These are phyloP conservation scores for Pachycephala philippinensis DNA, from an alignment of 2,113 vertebrate species.

Conservation along the genomic window DNA sequence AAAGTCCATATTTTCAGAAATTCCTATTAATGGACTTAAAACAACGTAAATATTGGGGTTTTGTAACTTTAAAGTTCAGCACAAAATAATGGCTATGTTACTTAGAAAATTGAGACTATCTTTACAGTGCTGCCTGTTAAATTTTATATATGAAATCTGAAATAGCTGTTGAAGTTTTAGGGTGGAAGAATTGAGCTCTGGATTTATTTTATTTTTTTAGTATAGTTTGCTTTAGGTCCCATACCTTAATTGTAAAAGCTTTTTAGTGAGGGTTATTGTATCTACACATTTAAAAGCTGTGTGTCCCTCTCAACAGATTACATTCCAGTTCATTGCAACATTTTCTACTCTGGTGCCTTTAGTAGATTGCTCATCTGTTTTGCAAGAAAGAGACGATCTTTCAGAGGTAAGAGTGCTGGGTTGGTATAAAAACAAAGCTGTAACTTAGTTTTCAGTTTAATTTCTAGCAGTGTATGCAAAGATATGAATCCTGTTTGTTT, in stretches of 20 bases:
- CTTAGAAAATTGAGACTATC: neutral
- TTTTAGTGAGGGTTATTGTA: too few species aligned
- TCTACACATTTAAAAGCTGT: too few species aligned
- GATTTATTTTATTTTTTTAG: neutral
- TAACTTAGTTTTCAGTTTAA: neutral
- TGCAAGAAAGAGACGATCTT: slow-evolving; percentile 91
- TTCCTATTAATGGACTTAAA: neutral
- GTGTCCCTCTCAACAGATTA: slow-evolving; percentile 82
- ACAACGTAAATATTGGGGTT: neutral
- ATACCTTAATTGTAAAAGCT: neutral
- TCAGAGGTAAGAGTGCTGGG: slow-evolving; percentile 82
- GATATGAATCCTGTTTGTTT: neutral
- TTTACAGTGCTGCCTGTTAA: neutral
- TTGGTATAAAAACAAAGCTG: neutral
- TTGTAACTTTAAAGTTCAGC: neutral
- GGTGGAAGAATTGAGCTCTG: neutral
- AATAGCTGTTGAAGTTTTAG: neutral
- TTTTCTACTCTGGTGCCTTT: slow-evolving; percentile 99
- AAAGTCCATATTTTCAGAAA: neutral
- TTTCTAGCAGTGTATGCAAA: neutral
- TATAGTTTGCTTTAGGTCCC: neutral
- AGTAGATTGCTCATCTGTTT: slow-evolving; percentile 94
- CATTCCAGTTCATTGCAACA: slow-evolving; percentile 99
- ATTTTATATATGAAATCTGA: neutral
- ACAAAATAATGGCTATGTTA: neutral